Evolutionary conservation across 2,113 vertebrate genomes (phyloP).

Genomic region (Recurvirostra avosetta): DNA sequence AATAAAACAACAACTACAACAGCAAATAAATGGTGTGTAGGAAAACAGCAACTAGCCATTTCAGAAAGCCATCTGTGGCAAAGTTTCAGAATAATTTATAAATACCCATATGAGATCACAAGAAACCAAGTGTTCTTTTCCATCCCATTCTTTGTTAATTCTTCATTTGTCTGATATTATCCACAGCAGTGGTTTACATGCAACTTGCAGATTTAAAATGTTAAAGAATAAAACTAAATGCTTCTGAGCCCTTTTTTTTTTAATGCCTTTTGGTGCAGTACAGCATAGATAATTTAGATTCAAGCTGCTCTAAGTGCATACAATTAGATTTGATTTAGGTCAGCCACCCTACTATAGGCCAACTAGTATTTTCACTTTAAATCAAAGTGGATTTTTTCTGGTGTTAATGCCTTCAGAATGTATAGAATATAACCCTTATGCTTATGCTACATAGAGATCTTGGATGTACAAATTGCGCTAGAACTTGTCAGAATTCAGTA

Average conservation of each 20-base stretch:
- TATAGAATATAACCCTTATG: background rate
- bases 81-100: conserved; percentile 48
- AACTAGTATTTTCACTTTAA: conserved; percentile 48
- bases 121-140: conserved; percentile 42
- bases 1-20: background rate
- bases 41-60: background rate
- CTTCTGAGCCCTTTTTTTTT: conserved; percentile 20
- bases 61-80: background rate
- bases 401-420: background rate
- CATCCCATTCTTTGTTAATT: conserved; percentile 14
- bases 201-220: conserved; percentile 57
- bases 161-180: conserved; percentile 9
- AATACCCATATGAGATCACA: background rate
- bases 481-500: background rate
- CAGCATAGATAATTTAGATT: conserved; percentile 55
- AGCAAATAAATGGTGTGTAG: background rate
- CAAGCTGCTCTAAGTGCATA: conserved; percentile 21
- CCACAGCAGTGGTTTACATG: conserved; percentile 19
- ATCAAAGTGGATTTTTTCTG: background rate
- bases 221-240: conserved; percentile 41
- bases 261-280: conserved; percentile 5
- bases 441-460: background rate
- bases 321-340: conserved; percentile 62
- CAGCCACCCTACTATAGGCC: background rate
- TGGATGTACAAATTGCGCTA: background rate